Base-by-base conservation (phyloP, 2,113 vertebrate species). In the Egretta garzetta region DNA sequence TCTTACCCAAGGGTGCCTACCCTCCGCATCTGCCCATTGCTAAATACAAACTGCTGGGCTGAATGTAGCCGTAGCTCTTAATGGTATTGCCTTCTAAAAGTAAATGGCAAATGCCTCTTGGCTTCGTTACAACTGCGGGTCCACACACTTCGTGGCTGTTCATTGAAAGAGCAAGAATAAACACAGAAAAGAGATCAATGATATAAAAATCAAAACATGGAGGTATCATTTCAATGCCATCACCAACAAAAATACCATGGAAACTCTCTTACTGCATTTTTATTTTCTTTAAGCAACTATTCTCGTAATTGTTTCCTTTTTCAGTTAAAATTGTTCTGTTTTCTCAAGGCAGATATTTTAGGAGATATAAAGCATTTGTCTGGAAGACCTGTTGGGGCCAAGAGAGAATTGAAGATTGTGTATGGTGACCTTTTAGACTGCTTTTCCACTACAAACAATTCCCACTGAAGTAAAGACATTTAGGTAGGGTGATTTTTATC, bases 361-460 rank as follows among this genome's bases (percentile, higher is more conserved):
- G 35, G 66, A 79, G 15, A 26, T 83, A n/a, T 2, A 76, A 64
- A 89, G 32, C 15, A 16, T 71, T 82, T 86, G 26, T 3, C 26
- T 72, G 32, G 37, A 58, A 83, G 33, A 39, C 22, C 19, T 18
- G 53, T 20, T 93, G 37, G 12, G 18, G 9, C 27, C 66, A 33
- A 82, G 49, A 67, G n/a, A 77, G 21, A 80, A 43, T 3, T 82
- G 45, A 76, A 71, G 64, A 30, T 87, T 93, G 75, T 80, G 18
- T 58, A 37, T 64, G 75, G 89, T 86, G 94, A 97, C 90, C 74
- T 98, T 93, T 88, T 72, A 80, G 86, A 95, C 80, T 84, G 22
- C 16, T 77, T 68, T 93, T 68, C 16, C 30, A 27, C 63, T 47
- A 26, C 37, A 88, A 63, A 58, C 26, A 68, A 35, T 82, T 86